Evolutionary conservation across 2,888 invertebrate species (phyloP), one percentile per base, ranked within the genome.

Genomic region (Zaprionus obscuricornis): DNA sequence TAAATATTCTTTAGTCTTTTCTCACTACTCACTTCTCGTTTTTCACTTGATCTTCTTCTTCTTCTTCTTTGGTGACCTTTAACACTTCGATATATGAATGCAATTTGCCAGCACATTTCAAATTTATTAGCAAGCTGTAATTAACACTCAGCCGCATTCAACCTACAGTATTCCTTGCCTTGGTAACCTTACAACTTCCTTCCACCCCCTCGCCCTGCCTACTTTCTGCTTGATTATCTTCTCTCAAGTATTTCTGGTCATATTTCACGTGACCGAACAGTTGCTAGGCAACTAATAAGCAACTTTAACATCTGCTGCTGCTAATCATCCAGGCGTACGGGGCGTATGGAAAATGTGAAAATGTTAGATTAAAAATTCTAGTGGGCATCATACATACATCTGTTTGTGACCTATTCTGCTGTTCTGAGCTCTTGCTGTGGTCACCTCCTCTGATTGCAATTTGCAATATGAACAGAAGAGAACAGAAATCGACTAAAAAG

Each of bases 361-460:
- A 60, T 58, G 33, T 55, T 34, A 73, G 52, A 73, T 82, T 82
- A 50, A 46, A 70, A 78, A 64, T 57, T 73, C 66, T 49, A 11
- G 31, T n/a, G n/a, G n/a, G n/a, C n/a, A n/a, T n/a, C n/a, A 31
- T 10, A 49, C 43, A 34, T 37, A 42, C 68, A 64, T 39, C 54
- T 59, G 56, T 4, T 26, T 10, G 11, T 24, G 33, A 49, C 37
- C 24, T 39, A 18, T 31, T 10, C 17, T 11, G 10, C 11, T 27
- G 18, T n/a, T 11, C 14, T 22, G 7, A 4, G 11, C n/a, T 22
- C 8, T 39, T 22, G 4, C 5, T 22, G 5, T 8, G 10, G 10
- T 18, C 31, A 16, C 20, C 17, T 29, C 17, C 52, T 37, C 50
- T 65, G 71, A 79, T 66, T 83, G 71, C 59, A 66, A 66, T 79